Evolutionary conservation across 2,888 invertebrate species (phyloP).

Genomic region (Pheosia tremula): DNA sequence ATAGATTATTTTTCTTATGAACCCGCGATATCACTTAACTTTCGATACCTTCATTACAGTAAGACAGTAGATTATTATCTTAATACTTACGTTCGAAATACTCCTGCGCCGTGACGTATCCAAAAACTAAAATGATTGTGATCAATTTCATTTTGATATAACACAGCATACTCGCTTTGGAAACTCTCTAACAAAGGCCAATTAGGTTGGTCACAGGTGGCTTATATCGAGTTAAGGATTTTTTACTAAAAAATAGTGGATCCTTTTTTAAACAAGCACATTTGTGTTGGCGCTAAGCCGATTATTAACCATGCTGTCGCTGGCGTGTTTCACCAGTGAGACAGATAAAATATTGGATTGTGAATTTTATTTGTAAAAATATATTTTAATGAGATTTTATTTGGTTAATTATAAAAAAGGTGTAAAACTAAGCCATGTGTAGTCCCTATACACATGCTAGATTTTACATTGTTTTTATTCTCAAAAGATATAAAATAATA

Average conservation of each 20-base stretch:
- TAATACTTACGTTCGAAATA: conserved; percentile 57
- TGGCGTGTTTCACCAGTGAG: not conserved
- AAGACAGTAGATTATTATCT: too few species aligned
- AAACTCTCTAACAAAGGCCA: conserved; percentile 21
- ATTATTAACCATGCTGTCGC: conserved; percentile 49
- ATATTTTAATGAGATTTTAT: too few species aligned
- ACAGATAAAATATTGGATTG: not conserved
- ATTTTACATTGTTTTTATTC: too few species aligned
- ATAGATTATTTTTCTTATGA: too few species aligned
- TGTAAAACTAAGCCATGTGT: too few species aligned
- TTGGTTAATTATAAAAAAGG: too few species aligned
- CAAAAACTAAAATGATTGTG: conserved; percentile 36
- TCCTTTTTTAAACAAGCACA: conserved; percentile 52
- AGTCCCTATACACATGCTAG: too few species aligned
- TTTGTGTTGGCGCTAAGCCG: conserved; percentile 55
- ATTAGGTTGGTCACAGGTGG: conserved; percentile 51
- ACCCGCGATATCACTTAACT: too few species aligned
- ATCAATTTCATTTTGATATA: conserved; percentile 30
- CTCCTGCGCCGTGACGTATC: conserved; percentile 49
- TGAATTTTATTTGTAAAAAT: too few species aligned
- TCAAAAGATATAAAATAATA: too few species aligned
- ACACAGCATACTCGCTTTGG: conserved; percentile 27
- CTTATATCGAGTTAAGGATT: conserved; percentile 53
- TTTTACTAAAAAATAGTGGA: conserved; percentile 44
- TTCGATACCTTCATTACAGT: too few species aligned